phyloP scores from a whole-genome alignment of 2,888 invertebrate genomes.

The Nezara viridula region DNA sequence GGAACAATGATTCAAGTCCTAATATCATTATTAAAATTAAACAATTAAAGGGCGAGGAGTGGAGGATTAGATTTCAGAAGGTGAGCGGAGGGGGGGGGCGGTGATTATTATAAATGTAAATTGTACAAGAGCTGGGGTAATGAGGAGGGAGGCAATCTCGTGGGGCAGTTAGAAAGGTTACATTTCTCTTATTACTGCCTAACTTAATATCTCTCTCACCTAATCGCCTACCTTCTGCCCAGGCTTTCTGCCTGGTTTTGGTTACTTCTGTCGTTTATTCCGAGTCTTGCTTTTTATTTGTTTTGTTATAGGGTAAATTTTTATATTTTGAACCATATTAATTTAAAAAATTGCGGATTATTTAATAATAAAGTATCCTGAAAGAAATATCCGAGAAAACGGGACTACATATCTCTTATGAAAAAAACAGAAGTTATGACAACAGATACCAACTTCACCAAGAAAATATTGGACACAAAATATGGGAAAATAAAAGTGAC shows the following conservation, averaged over 20 bases:
- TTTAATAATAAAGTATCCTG: too few relatives aligned
- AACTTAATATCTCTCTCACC: constrained; percentile 18
- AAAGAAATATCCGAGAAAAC: too few relatives aligned
- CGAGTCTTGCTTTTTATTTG: too few relatives aligned
- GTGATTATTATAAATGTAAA: constrained; percentile 39
- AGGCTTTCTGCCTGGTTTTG: neutral
- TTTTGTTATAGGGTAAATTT: too few relatives aligned
- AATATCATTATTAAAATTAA: constrained; percentile 20
- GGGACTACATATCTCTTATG: too few relatives aligned
- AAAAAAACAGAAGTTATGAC: too few relatives aligned
- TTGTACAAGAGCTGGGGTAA: neutral
- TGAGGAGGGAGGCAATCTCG: neutral
- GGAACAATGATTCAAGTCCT: neutral
- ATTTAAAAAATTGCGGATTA: too few relatives aligned
- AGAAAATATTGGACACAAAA: too few relatives aligned
- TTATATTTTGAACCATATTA: too few relatives aligned
- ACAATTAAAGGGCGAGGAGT: neutral
- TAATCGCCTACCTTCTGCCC: neutral
- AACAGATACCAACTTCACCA: too few relatives aligned
- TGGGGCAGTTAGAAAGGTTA: constrained; percentile 21
- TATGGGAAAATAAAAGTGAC: too few relatives aligned
- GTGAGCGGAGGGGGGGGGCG: neutral
- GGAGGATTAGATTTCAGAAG: neutral
- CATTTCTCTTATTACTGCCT: constrained; percentile 47
- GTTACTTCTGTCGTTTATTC: neutral